A percentile compares a stretch with the other conserved stretches of the same genome.
Evolutionary conservation across 2,113 vertebrate genomes (phyloP).

Genomic region (Glaucidium brasilianum): DNA sequence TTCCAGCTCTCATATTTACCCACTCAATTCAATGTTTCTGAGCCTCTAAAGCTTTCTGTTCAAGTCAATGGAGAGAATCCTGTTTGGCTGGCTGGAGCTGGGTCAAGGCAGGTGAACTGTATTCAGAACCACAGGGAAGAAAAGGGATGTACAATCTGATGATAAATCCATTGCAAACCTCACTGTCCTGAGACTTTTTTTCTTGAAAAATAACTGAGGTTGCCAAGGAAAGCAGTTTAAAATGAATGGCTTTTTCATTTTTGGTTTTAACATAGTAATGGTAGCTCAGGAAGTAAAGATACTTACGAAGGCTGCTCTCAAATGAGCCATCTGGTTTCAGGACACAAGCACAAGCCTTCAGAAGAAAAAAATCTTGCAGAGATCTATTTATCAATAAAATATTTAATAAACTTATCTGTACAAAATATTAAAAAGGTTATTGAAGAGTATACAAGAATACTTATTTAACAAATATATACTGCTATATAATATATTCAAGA

Average conservation of each 20-base stretch:
- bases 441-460: slow-evolving; percentile 74
- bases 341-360: neutral
- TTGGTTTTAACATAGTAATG: neutral
- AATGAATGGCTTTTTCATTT: neutral
- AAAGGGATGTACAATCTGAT: neutral
- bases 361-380: neutral
- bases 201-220: neutral
- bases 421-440: slow-evolving; percentile 77
- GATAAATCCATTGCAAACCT: neutral
- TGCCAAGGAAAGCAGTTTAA: neutral
- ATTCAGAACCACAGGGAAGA: neutral
- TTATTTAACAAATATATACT: slow-evolving; percentile 85
- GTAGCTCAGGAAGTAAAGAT: neutral
- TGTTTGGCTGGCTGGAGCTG: neutral
- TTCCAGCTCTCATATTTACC: neutral
- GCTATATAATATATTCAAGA: slow-evolving; percentile 81
- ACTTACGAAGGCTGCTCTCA: neutral
- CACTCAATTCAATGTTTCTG: neutral
- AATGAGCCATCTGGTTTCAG: neutral
- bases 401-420: slow-evolving; percentile 87
- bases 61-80: neutral
- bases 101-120: neutral
- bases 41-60: neutral
- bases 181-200: neutral
- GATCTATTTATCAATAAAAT: slow-evolving; percentile 75